Evolutionary conservation across 2,888 invertebrate genomes (phyloP), one percentile per base, ranked within the genome.

Genomic region (Carcina quercana): DNA sequence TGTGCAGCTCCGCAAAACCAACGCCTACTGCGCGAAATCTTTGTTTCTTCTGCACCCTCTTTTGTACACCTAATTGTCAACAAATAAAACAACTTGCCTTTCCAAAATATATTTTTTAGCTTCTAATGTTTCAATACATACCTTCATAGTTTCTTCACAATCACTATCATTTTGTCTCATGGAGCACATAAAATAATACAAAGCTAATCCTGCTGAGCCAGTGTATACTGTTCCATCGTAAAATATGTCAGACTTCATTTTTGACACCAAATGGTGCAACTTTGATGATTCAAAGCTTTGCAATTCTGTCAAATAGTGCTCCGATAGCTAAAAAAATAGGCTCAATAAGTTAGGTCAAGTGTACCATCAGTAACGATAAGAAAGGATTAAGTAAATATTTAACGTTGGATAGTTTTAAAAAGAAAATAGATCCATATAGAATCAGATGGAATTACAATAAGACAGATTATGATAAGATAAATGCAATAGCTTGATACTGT

Each of bases 151-250:
- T 15, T 69, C 64, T 35, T 45, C 14, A 25, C 36, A 47, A 19
- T 43, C 37, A 25, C 36, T 48, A 19, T 43, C 37, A 34, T 60
- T 51, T 47, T 57, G 59, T 37, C 58, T 65, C 7, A 59, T 34
- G 10, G 60, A 76, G 45, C 76, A 64, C 43, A 86, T 82, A 32
- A 90, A 79, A 57, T 89, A 89, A 42, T 89, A 78, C 21, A 91
- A 69, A 19, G 91, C 90, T 37, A 92, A 76, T 19, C 94, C 94
- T 42, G 89, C 68, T 33, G 87, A 87, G 19, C 94, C 94, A 5
- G 93, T 93, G 50, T 94, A 94, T 1, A 94, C 83, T 3, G 91
- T 88, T 47, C 79, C 82, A 73, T 93, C 91, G 45, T 61, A 53
- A 45, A 73, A 79, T 40, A 82, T 67, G 53, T 86, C 75, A 40